A percentile compares a stretch with the other conserved stretches of the same genome.
Conservation (phyloP, 1,140 invertebrate species). For the Gonioctena quinquepunctata region DNA sequence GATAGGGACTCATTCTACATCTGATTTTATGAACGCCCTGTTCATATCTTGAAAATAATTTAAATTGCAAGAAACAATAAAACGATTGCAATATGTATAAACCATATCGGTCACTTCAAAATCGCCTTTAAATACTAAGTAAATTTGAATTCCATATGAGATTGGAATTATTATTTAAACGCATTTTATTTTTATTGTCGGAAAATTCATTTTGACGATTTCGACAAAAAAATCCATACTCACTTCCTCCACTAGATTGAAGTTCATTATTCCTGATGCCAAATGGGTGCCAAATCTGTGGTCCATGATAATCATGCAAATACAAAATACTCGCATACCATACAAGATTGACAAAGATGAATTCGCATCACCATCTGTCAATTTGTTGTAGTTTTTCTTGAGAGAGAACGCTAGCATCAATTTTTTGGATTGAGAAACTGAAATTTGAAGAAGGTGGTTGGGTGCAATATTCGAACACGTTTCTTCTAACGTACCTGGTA, state of each 20-base stretch:
- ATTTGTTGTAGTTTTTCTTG: conserved; percentile 54
- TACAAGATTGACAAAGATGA: conserved; percentile 57
- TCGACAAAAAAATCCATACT: conserved; percentile 5
- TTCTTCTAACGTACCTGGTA: background rate
- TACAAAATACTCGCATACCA: conserved; percentile 59
- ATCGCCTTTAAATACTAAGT: too few species aligned
- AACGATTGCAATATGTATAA: too few species aligned
- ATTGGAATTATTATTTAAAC: too few species aligned
- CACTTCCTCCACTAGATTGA: conserved; percentile 59
- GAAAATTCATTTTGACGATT: too few species aligned
- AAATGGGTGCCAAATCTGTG: conserved; percentile 59
- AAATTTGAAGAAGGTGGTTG: conserved; percentile 10
- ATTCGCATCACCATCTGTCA: conserved; percentile 55
- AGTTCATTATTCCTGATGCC: conserved; percentile 59
- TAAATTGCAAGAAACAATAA: too few species aligned
- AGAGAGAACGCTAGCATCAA: conserved; percentile 57
- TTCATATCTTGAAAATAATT: too few species aligned
- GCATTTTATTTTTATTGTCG: too few species aligned
- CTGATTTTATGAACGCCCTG: too few species aligned
- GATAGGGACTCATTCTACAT: too few species aligned
- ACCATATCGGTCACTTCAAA: too few species aligned
- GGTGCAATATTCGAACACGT: background rate
- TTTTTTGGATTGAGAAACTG: conserved; percentile 49
- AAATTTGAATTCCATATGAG: too few species aligned
- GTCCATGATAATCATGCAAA: conserved; percentile 58